phyloP scores from a whole-genome alignment of 1,140 invertebrate genomes.

The Camponotus floridanus region DNA sequence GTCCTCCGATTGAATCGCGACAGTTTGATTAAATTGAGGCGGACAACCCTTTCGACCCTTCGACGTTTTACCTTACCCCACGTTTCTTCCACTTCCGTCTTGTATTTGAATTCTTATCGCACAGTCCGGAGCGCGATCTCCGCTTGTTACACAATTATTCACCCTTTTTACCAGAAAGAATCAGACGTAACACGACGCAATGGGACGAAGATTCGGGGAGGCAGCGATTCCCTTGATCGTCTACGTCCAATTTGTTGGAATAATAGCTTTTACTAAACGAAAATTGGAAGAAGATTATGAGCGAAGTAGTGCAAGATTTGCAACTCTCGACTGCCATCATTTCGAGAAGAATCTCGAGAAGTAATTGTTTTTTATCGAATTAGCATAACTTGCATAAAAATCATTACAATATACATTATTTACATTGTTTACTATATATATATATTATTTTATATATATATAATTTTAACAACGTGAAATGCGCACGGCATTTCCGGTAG shows the following conservation, averaged over 20 bases:
- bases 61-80: neutral
- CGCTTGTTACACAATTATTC: constrained; percentile 82
- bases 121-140: constrained; percentile 66
- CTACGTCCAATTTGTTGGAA: constrained; percentile 76
- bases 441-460: neutral
- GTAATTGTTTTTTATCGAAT: neutral
- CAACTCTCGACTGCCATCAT: neutral
- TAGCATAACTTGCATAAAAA: neutral
- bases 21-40: constrained; percentile 42
- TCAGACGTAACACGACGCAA: constrained; percentile 31
- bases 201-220: constrained; percentile 21
- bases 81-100: constrained; percentile 52
- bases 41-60: constrained; percentile 49
- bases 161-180: constrained; percentile 72
- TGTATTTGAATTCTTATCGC: constrained; percentile 76
- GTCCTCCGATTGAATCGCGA: constrained; percentile 49
- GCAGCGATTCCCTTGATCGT: constrained; percentile 42
- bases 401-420: neutral
- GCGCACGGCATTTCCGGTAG: neutral
- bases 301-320: neutral
- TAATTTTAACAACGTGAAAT: neutral
- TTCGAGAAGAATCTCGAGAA: neutral
- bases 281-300: constrained; percentile 4
- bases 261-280: constrained; percentile 60
- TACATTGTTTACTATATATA: neutral